Conservation (phyloP, 2,113 vertebrate genomes). For the Cisticola juncidis region DNA sequence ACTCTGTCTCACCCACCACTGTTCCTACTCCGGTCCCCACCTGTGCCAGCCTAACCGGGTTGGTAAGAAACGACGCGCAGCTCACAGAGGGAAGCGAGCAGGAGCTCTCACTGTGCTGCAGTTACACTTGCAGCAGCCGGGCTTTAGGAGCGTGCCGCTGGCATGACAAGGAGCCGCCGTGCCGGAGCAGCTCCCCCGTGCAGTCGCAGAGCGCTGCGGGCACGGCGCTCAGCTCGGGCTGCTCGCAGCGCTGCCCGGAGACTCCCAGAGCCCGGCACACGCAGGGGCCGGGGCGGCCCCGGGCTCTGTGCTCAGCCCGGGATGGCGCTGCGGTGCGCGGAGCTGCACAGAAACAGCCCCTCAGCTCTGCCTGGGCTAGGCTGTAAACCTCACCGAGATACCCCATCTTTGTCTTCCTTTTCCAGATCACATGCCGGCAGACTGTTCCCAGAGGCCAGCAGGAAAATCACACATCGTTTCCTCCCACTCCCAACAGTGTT, state of each 20-base stretch:
- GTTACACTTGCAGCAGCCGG: background rate
- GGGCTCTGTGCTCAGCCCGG: rapidly evolving
- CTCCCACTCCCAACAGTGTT: rapidly evolving
- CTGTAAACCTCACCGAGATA: background rate
- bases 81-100: rapidly evolving
- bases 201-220: background rate
- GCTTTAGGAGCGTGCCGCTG: background rate
- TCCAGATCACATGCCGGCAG: background rate
- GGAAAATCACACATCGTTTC: background rate
- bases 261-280: background rate
- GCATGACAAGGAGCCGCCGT: background rate
- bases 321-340: rapidly evolving
- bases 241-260: background rate
- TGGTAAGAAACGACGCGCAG: rapidly evolving
- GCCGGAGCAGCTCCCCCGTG: background rate
- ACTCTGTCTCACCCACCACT: rapidly evolving
- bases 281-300: rapidly evolving
- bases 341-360: no score
- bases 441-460: background rate
- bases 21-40: background rate
- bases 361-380: background rate
- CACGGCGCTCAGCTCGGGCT: background rate
- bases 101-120: background rate
- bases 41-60: background rate
- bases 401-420: background rate